A percentile compares a stretch with the other conserved stretches of the same genome.
Evolutionary conservation across 2,888 invertebrate species (phyloP).

Genomic region (Pycnomerus fuliginosus): DNA sequence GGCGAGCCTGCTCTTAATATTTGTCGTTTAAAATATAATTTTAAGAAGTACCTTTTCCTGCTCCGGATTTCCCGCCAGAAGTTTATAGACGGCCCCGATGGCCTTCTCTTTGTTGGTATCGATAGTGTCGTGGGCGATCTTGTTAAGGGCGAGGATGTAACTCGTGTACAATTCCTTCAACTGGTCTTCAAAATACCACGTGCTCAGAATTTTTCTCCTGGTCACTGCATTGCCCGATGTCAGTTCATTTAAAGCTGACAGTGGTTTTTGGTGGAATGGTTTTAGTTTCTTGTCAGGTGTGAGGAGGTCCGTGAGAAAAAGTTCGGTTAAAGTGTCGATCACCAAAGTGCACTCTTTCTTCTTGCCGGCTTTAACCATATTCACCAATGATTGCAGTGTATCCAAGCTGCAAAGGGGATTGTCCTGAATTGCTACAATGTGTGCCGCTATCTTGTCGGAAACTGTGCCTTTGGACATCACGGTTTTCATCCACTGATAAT

Average conservation of each 20-base stretch:
- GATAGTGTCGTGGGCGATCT: constrained; percentile 74
- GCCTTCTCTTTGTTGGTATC: constrained; percentile 81
- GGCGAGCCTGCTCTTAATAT: background rate
- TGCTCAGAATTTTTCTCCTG: constrained; percentile 64
- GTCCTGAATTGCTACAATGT: constrained; percentile 77
- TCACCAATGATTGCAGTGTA: constrained; percentile 69
- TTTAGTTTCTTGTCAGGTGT: constrained; percentile 66
- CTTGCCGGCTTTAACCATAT: constrained; percentile 76
- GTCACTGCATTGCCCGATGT: constrained; percentile 66
- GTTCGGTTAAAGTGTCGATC: constrained; percentile 75
- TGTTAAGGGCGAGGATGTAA: constrained; percentile 72
- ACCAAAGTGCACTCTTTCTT: constrained; percentile 68
- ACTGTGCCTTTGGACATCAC: constrained; percentile 79
- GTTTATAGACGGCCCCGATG: constrained; percentile 69
- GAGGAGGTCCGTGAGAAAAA: constrained; percentile 71
- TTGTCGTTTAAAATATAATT: too few relatives aligned
- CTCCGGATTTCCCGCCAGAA: constrained; percentile 78
- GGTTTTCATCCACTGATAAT: constrained; percentile 75
- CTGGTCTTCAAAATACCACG: constrained; percentile 90
- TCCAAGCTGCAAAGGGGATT: constrained; percentile 77
- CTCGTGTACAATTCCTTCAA: constrained; percentile 68
- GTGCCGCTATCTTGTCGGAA: constrained; percentile 83
- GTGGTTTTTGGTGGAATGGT: constrained; percentile 65
- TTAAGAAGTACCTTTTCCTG: constrained; percentile 77
- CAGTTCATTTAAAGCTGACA: constrained; percentile 59